A percentile compares a stretch with the other conserved stretches of the same genome.
phyloP scores from a whole-genome alignment of 2,888 invertebrate genomes.

The Drosophila demipolita region DNA sequence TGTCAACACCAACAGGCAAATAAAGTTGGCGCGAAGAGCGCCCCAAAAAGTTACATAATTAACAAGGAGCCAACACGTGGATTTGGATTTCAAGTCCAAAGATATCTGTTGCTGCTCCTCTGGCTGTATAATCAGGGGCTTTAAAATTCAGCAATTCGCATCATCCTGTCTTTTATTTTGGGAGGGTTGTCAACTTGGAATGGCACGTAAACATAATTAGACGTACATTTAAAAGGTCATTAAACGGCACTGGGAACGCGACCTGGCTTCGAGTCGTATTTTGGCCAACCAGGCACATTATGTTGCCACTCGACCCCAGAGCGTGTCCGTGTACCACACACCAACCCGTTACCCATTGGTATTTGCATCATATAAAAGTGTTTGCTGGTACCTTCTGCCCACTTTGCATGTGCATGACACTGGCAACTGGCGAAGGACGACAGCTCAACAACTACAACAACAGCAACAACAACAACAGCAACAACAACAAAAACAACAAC shows the following conservation, averaged over 20 bases:
- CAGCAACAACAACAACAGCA: conserved; percentile 54
- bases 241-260: conserved; percentile 54
- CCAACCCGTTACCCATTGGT: conserved; percentile 26
- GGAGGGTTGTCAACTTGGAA: conserved; percentile 49
- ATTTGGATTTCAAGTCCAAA: conserved; percentile 54
- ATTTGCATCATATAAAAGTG: conserved; percentile 69
- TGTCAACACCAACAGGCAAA: conserved; percentile 35
- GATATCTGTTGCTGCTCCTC: conserved; percentile 1
- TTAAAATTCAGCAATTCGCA: conserved; percentile 65
- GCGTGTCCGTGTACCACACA: conserved; percentile 17
- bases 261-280: conserved; percentile 17
- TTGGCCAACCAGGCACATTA: conserved; percentile 44
- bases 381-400: conserved; percentile 25
- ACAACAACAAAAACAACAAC: conserved; percentile 65
- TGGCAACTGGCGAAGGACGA: conserved; percentile 48
- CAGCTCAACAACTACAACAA: conserved; percentile 15
- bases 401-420: conserved; percentile 60
- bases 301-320: conserved; percentile 54
- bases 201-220: conserved; percentile 77
- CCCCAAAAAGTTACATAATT: conserved; percentile 69
- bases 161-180: conserved; percentile 19
- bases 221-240: conserved; percentile 79
- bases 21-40: conserved; percentile 45
- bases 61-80: conserved; percentile 69
- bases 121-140: conserved; percentile 35